Conservation (phyloP, 2,113 vertebrate species). For the Aphelocoma coerulescens region DNA sequence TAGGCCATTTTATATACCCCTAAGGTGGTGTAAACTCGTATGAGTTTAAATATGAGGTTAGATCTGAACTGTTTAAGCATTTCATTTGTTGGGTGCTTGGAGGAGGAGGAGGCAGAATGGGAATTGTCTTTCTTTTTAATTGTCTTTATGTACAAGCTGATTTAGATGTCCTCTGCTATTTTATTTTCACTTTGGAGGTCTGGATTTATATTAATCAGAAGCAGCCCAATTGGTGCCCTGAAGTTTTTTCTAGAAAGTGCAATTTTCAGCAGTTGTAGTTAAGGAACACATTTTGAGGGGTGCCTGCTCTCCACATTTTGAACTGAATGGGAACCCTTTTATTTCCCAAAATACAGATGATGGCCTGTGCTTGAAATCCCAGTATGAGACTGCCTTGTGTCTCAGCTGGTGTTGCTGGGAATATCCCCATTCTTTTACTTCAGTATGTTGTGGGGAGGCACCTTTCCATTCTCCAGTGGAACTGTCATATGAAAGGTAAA, state of each 20-base stretch:
- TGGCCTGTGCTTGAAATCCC: not conserved
- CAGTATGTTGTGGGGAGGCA: not conserved
- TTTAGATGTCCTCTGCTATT: not conserved
- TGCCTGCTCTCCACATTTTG: not conserved
- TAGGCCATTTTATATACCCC: conserved; percentile 19
- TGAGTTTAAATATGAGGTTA: conserved; percentile 36
- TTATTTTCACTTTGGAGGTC: not conserved
- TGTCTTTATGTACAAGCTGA: not conserved
- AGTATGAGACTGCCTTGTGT: not conserved
- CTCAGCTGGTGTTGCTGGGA: not conserved
- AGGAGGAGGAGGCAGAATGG: not conserved
- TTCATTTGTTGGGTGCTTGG: not conserved
- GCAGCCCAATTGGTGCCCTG: not conserved
- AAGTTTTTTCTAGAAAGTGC: not conserved
- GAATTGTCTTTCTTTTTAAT: not conserved
- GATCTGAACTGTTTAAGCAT: not conserved
- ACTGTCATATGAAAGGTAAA: not conserved
- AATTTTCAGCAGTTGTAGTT: not conserved
- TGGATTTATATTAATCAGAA: not conserved
- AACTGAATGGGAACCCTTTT: not conserved
- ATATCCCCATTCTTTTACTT: not conserved
- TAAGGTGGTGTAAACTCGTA: conserved; percentile 1
- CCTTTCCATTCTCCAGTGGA: not conserved
- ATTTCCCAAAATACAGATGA: not conserved
- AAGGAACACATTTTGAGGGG: not conserved